Conservation (phyloP, 2,113 vertebrate species). For the Microcebus tavaratra region DNA sequence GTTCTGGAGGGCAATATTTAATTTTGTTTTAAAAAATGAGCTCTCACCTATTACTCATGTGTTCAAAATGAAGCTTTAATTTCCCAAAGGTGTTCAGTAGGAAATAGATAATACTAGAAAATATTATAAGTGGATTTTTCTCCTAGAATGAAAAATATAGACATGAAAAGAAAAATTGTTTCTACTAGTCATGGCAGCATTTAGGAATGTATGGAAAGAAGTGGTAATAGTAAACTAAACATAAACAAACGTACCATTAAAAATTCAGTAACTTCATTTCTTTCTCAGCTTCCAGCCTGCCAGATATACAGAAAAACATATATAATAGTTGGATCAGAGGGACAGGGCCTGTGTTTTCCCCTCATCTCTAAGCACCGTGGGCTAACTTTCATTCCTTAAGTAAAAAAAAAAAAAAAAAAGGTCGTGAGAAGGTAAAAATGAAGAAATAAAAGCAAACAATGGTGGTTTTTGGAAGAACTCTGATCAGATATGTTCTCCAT, state of each 20-base stretch:
- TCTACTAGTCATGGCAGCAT: neutral
- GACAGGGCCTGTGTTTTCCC: neutral
- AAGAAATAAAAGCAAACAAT: conserved; percentile 50
- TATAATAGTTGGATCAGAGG: neutral
- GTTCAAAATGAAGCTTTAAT: conserved; percentile 70
- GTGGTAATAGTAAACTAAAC: conserved; percentile 36
- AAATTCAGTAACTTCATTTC: conserved; percentile 44
- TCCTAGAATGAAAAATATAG: conserved; percentile 28
- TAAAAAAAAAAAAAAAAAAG: neutral
- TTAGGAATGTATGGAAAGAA: conserved; percentile 21
- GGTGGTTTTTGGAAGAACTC: neutral
- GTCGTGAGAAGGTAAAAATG: neutral
- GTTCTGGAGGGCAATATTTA: conserved; percentile 67
- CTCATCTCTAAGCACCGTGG: neutral
- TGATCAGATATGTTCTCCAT: conserved; percentile 14
- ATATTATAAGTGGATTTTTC: conserved; percentile 35
- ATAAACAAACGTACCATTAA: conserved; percentile 53
- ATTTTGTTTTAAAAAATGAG: conserved; percentile 70
- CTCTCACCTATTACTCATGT: conserved; percentile 55
- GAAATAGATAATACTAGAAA: conserved; percentile 61
- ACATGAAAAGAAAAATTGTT: neutral
- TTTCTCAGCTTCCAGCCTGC: neutral
- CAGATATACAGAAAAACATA: neutral
- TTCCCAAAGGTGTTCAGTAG: conserved; percentile 65
- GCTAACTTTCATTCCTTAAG: neutral